Percentiles rank a stretch among this genome's conserved stretches.
Evolutionary conservation across 2,113 vertebrate species (phyloP).

Genomic region (Parus major): DNA sequence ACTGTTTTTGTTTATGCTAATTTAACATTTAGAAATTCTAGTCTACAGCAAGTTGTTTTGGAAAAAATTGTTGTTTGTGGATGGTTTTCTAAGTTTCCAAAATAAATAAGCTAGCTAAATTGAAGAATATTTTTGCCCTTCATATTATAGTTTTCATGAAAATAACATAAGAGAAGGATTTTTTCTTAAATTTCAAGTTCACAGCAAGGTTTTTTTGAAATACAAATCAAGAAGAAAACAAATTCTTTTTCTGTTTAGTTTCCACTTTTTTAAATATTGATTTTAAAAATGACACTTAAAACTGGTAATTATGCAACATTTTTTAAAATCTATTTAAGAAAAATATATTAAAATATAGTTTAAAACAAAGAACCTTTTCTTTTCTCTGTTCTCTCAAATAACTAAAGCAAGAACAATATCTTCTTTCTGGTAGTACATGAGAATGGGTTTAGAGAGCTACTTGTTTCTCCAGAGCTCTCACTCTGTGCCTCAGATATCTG

Average conservation of each 20-base stretch:
- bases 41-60: neutral
- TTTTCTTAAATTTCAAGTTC: neutral
- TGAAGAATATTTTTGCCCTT: neutral
- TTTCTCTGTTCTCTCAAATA: neutral
- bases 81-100: neutral
- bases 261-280: neutral
- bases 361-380: neutral
- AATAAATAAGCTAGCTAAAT: neutral
- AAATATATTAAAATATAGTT: neutral
- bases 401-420: neutral
- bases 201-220: neutral
- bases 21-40: neutral
- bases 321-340: neutral
- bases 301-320: neutral
- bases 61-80: neutral
- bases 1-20: neutral
- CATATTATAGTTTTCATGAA: neutral
- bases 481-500: neutral
- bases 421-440: neutral
- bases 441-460: neutral
- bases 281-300: neutral
- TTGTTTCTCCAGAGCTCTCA: conserved; percentile 9
- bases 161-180: neutral
- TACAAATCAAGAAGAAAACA: neutral
- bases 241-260: neutral